phyloP scores from a whole-genome alignment of 2,113 vertebrate genomes.

The Ardeotis arabs region DNA sequence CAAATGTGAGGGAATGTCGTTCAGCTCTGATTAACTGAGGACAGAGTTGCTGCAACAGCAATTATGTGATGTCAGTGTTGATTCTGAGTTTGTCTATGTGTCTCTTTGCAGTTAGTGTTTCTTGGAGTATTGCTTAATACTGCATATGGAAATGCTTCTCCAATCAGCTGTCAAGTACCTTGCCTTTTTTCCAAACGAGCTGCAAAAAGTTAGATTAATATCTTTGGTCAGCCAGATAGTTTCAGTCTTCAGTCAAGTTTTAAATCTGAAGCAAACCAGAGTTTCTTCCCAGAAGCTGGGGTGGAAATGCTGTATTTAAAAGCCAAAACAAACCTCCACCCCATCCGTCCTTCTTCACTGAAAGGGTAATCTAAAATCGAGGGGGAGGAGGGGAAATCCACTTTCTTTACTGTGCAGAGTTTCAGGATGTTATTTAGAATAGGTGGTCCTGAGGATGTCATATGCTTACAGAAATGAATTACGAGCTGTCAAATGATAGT shows the following conservation, averaged over 20 bases:
- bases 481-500: rapidly evolving
- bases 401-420: not conserved
- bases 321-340: not conserved
- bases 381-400: not conserved
- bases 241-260: not conserved
- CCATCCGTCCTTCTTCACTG: not conserved
- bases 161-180: not conserved
- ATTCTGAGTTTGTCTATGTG: not conserved
- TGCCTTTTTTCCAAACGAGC: not conserved
- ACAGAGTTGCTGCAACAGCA: not conserved
- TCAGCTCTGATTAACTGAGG: not conserved
- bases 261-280: not conserved
- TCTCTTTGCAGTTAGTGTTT: not conserved
- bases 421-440: not conserved
- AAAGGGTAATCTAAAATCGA: not conserved
- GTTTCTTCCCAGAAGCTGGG: not conserved
- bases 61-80: not conserved
- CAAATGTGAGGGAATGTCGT: rapidly evolving
- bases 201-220: not conserved
- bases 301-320: not conserved
- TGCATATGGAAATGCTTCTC: not conserved
- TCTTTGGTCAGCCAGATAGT: not conserved
- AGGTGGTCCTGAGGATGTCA: not conserved
- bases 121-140: not conserved
- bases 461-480: not conserved